phyloP scores from a whole-genome alignment of 2,888 invertebrate species.

The Stenodema calcarata region DNA sequence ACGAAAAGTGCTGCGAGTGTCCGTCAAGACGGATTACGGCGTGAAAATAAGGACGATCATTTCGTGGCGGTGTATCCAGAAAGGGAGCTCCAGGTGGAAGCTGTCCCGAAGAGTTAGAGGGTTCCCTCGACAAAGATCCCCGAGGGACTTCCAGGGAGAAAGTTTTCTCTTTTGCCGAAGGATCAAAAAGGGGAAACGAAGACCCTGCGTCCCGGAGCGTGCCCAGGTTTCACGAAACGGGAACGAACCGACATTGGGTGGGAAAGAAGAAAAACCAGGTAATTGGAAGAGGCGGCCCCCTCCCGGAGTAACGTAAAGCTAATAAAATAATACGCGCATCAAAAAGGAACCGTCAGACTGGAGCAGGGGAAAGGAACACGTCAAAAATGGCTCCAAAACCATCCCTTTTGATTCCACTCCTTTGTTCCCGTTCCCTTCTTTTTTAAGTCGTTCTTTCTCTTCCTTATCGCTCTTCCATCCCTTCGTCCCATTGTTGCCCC shows the following conservation, averaged over 20 bases:
- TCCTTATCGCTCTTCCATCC: background rate
- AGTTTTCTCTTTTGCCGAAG: background rate
- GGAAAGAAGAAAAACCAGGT: constrained; percentile 24
- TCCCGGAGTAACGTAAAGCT: constrained; percentile 22
- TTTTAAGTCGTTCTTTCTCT: background rate
- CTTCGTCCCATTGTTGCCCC: background rate
- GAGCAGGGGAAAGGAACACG: constrained; percentile 22
- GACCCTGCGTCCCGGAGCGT: background rate
- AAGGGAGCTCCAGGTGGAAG: constrained; percentile 14
- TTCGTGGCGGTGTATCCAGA: background rate
- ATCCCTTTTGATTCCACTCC: background rate
- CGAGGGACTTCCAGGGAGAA: background rate
- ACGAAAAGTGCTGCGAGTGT: background rate
- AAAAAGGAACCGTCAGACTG: constrained; percentile 44
- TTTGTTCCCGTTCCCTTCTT: background rate
- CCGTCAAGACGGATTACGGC: background rate
- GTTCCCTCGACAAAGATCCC: background rate
- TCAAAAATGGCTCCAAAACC: constrained; percentile 8
- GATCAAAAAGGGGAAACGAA: background rate
- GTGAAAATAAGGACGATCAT: background rate
- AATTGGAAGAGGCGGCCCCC: constrained; percentile 43
- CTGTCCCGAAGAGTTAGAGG: constrained; percentile 34
- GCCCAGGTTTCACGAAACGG: background rate
- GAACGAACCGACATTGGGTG: background rate
- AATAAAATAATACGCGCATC: constrained; percentile 51